phyloP scores from a whole-genome alignment of 2,888 invertebrate species.

The Drosophila emarginata region DNA sequence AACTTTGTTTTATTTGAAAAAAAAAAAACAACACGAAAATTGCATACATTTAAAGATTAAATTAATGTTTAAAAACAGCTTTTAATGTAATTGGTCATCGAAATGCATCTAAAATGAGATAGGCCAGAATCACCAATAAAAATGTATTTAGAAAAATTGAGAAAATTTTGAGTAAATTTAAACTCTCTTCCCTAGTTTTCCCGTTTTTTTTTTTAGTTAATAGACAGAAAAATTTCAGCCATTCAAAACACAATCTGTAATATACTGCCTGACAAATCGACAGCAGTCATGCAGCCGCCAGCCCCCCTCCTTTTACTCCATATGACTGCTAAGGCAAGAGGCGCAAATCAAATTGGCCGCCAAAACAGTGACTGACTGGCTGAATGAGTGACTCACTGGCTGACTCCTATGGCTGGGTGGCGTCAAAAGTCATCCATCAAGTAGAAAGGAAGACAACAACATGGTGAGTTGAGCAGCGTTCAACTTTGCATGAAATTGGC shows the following conservation, averaged over 20 bases:
- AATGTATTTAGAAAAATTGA: too few relatives aligned
- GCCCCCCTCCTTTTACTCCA: background rate
- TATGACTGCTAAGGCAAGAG: slow-evolving; percentile 17
- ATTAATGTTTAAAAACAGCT: too few relatives aligned
- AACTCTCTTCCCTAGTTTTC: background rate
- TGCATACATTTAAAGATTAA: too few relatives aligned
- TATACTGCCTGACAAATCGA: slow-evolving; percentile 49
- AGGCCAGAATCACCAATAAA: too few relatives aligned
- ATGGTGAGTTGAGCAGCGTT: slow-evolving; percentile 50
- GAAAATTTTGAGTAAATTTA: too few relatives aligned
- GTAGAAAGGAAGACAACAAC: slow-evolving; percentile 62
- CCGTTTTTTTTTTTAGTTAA: slow-evolving; percentile 24
- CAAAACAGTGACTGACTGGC: slow-evolving; percentile 35
- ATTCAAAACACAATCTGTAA: slow-evolving; percentile 49
- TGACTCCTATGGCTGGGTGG: slow-evolving; percentile 18
- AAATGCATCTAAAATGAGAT: too few relatives aligned
- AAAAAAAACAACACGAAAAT: too few relatives aligned
- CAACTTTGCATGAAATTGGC: slow-evolving; percentile 74
- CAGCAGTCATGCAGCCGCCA: slow-evolving; percentile 44
- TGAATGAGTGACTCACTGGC: slow-evolving; percentile 27
- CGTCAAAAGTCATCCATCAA: slow-evolving; percentile 74
- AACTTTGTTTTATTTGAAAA: too few relatives aligned
- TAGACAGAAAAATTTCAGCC: slow-evolving; percentile 26
- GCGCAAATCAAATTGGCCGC: slow-evolving; percentile 73
- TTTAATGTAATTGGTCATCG: too few relatives aligned